Conservation (phyloP, 2,797 vertebrate species). For the Smutsia temminckii region DNA sequence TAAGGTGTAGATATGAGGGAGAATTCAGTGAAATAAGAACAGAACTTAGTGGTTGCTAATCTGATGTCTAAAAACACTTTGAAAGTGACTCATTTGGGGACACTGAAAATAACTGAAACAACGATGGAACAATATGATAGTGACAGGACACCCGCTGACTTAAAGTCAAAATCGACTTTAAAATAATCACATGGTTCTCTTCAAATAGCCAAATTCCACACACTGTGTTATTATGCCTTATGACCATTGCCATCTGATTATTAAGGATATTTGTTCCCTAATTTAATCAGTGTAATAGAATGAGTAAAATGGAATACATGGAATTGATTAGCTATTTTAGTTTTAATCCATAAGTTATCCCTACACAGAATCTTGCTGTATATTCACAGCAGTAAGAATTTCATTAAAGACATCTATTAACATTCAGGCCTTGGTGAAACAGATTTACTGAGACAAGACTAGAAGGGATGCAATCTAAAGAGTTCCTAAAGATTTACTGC, state of each 20-base stretch:
- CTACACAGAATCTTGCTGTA: background rate
- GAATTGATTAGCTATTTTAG: background rate
- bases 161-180: background rate
- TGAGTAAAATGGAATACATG: background rate
- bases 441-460: background rate
- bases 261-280: background rate
- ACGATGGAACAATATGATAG: background rate
- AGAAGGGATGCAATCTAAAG: background rate
- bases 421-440: background rate
- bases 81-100: background rate
- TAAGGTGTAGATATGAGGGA: background rate
- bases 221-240: background rate
- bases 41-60: background rate
- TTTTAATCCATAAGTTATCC: background rate
- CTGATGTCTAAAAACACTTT: background rate
- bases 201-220: background rate
- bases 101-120: background rate
- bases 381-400: background rate
- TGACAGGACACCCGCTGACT: background rate
- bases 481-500: background rate
- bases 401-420: background rate
- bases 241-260: background rate
- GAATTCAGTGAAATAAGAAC: background rate
- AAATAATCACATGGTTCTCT: background rate
- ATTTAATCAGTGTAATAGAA: background rate